phyloP scores from a whole-genome alignment of 2,113 vertebrate species.

The Nymphicus hollandicus region DNA sequence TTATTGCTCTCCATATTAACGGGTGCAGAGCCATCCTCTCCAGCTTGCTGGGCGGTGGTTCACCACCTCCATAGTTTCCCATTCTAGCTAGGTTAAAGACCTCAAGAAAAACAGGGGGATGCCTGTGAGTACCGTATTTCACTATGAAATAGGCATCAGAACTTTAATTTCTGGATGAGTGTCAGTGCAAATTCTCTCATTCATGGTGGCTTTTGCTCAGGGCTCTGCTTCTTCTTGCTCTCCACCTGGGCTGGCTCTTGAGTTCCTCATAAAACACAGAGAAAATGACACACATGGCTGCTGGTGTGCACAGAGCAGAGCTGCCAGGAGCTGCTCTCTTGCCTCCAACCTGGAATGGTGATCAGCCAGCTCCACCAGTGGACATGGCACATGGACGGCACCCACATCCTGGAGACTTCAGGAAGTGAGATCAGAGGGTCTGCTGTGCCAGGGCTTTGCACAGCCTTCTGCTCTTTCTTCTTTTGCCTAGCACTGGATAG shows the following conservation, averaged over 20 bases:
- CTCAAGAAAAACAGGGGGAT: background rate
- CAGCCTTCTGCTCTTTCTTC: background rate
- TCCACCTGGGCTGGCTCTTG: background rate
- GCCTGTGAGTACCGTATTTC: background rate
- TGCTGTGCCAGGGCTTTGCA: background rate
- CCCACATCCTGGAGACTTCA: background rate
- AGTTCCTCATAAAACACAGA: background rate
- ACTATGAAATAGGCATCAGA: background rate
- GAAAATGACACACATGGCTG: background rate
- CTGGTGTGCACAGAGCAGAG: fast-evolving
- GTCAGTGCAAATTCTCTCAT: background rate
- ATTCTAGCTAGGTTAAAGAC: background rate
- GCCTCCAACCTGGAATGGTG: background rate
- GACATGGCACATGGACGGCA: background rate
- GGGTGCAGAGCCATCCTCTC: background rate
- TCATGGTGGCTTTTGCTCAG: background rate
- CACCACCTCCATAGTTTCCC: background rate
- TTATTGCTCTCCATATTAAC: background rate
- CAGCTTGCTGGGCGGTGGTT: background rate
- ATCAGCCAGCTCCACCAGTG: background rate
- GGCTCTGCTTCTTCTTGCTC: background rate
- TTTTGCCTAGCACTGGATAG: background rate
- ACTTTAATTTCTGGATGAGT: background rate
- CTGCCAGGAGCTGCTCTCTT: background rate
- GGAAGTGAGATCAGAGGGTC: background rate